Base-by-base conservation (phyloP, 2,797 vertebrate species). In the Nannoperca australis region DNA sequence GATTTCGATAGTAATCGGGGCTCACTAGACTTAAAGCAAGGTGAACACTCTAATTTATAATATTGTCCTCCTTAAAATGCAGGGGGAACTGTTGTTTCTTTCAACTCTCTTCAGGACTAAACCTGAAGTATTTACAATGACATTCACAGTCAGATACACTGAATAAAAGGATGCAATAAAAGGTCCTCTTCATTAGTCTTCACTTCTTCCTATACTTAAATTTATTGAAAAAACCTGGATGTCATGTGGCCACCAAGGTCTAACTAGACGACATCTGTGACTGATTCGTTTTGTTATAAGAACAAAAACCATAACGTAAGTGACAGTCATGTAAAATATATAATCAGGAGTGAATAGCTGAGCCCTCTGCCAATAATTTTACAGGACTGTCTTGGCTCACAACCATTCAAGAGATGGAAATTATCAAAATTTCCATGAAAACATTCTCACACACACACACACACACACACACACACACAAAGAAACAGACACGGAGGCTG, bases 221-320 rank as follows among this genome's bases (percentile, higher is more conserved):
- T 71, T 50, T 54, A 74, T 22, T 51, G 13, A 67, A 79, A 70
- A 11, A 7, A 40, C 17, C 53, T 36, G 4, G 81, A 44, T 18
- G 17, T 20, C 38, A 53, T 8, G 3, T 42, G 42, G 42, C 14
- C 30, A 36, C 44, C 74, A 40, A 77, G 45, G 65, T 76, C 38
- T 67, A 83, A 83, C 70, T 55, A 79, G 73, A 47, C 61, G 71
- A 82, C 81, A 85, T 83, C 81, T 85, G 79, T 70, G 77, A 66
- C 44, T 40, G 59, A 81, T 63, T 68, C 34, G 38, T 18, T 44
- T 66, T 68, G 9, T 38, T 13, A 40, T 32, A 50, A 61, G 51
- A 67, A 58, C 40, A 80, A 49, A 81, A 76, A 84, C 63, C 70
- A 75, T 64, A 75, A 79, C 1, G 5, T 58, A 59, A 76, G 58